Evolutionary conservation across 1,140 invertebrate genomes (phyloP).

Genomic region (Fragariocoptes setiger): DNA sequence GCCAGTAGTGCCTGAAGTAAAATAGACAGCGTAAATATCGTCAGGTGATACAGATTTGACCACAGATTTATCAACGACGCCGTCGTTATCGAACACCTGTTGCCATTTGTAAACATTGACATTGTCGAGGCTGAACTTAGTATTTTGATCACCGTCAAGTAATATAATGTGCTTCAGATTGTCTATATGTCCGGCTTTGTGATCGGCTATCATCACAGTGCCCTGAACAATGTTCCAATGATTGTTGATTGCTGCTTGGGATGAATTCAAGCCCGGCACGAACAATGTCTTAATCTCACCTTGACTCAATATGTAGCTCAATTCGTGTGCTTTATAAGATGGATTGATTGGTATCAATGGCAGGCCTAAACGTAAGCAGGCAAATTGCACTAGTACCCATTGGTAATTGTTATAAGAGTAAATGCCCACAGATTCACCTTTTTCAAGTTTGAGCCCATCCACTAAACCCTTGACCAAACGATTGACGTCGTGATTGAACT

Average conservation of each 20-base stretch:
- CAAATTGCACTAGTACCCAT: slow-evolving; percentile 45
- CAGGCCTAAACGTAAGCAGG: slow-evolving; percentile 36
- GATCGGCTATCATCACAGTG: neutral
- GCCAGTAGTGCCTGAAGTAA: slow-evolving; percentile 36
- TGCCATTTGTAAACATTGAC: neutral
- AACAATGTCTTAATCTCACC: neutral
- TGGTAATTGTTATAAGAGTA: slow-evolving; percentile 54
- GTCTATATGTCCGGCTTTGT: neutral
- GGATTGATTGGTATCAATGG: slow-evolving; percentile 1
- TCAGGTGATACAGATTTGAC: neutral
- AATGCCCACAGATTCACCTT: slow-evolving; percentile 48
- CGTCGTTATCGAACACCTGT: neutral
- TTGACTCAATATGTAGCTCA: neutral
- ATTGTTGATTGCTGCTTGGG: neutral
- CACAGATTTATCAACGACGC: neutral
- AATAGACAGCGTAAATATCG: neutral
- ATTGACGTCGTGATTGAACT: neutral
- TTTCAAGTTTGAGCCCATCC: slow-evolving; percentile 15
- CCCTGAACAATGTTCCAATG: neutral
- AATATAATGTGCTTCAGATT: neutral
- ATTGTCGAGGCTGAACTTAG: neutral
- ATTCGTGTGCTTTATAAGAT: slow-evolving; percentile 1
- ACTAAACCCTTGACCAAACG: slow-evolving; percentile 16
- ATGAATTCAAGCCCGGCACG: neutral
- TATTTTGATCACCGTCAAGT: neutral